Conservation (phyloP, 2,888 invertebrate genomes). For the Aricia artaxerxes region DNA sequence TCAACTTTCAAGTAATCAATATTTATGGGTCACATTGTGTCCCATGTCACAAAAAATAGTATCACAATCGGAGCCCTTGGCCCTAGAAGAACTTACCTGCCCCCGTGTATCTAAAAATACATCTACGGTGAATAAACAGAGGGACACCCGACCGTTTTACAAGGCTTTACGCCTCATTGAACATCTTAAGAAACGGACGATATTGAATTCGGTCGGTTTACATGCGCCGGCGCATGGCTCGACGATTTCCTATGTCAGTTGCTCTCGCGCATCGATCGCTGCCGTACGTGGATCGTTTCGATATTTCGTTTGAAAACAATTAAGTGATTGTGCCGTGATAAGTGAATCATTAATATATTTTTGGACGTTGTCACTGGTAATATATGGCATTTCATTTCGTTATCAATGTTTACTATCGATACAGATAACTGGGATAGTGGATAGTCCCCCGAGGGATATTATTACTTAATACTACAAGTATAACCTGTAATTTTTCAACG, state of each 20-base stretch:
- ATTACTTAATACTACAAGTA: conserved; percentile 32
- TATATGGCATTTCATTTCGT: conserved; percentile 34
- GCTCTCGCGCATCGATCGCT: conserved; percentile 69
- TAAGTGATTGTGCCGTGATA: conserved; percentile 34
- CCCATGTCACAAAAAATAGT: conserved; percentile 34
- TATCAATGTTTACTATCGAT: conserved; percentile 53
- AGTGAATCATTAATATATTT: conserved; percentile 33
- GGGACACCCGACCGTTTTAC: conserved; percentile 44
- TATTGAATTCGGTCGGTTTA: conserved; percentile 55
- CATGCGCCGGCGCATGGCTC: conserved; percentile 68
- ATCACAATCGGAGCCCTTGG: conserved; percentile 60
- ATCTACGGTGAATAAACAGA: conserved; percentile 72
- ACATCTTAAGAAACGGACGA: conserved; percentile 37
- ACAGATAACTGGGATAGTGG: conserved; percentile 69
- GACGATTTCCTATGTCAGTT: conserved; percentile 69
- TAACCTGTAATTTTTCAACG: conserved; percentile 31
- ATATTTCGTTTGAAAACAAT: conserved; percentile 33
- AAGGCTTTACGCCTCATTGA: conserved; percentile 35
- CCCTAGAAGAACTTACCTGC: conserved; percentile 70
- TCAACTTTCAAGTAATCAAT: not conserved
- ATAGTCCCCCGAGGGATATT: conserved; percentile 40
- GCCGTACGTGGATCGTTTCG: conserved; percentile 46
- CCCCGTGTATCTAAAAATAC: conserved; percentile 74
- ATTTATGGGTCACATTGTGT: not conserved
- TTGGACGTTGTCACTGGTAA: conserved; percentile 44